phyloP scores from a whole-genome alignment of 2,797 vertebrate genomes.

The Amazonetta brasiliensis region DNA sequence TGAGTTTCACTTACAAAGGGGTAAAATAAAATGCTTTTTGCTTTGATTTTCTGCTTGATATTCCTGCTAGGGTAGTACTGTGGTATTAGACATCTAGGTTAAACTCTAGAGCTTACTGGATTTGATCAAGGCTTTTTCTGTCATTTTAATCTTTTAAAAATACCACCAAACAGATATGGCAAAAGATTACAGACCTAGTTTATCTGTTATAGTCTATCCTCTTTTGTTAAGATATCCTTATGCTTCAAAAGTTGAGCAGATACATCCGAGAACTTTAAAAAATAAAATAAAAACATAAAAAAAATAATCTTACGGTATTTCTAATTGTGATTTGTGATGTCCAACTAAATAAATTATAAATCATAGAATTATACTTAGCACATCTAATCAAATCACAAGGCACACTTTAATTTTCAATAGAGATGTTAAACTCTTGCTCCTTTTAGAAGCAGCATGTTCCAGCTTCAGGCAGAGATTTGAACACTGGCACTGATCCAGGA shows the following conservation, averaged over 20 bases:
- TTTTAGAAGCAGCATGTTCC: slow-evolving; percentile 46
- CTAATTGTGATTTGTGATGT: slow-evolving; percentile 67
- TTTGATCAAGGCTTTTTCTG: slow-evolving; percentile 69
- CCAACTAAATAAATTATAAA: slow-evolving; percentile 63
- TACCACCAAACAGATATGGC: slow-evolving; percentile 52
- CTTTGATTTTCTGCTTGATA: slow-evolving; percentile 26
- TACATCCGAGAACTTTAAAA: slow-evolving; percentile 37
- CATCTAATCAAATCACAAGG: slow-evolving; percentile 53
- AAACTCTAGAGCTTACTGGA: slow-evolving; percentile 61
- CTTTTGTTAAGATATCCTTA: slow-evolving; percentile 61
- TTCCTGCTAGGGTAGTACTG: slow-evolving; percentile 6
- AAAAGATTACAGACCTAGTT: slow-evolving; percentile 51
- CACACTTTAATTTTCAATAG: slow-evolving; percentile 64
- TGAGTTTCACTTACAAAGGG: slow-evolving; percentile 1
- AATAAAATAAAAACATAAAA: too few species aligned
- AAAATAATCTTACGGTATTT: slow-evolving; percentile 50
- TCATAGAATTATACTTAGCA: slow-evolving; percentile 42
- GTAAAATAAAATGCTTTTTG: neutral
- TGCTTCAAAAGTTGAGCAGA: slow-evolving; percentile 62
- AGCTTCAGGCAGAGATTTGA: slow-evolving; percentile 69
- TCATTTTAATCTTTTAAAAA: slow-evolving; percentile 76
- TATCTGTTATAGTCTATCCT: slow-evolving; percentile 49
- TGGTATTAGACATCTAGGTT: slow-evolving; percentile 63
- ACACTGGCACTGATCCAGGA: slow-evolving; percentile 59
- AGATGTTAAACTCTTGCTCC: slow-evolving; percentile 53